phyloP scores from a whole-genome alignment of 2,888 invertebrate species.

The Drosophila nr. medialis region DNA sequence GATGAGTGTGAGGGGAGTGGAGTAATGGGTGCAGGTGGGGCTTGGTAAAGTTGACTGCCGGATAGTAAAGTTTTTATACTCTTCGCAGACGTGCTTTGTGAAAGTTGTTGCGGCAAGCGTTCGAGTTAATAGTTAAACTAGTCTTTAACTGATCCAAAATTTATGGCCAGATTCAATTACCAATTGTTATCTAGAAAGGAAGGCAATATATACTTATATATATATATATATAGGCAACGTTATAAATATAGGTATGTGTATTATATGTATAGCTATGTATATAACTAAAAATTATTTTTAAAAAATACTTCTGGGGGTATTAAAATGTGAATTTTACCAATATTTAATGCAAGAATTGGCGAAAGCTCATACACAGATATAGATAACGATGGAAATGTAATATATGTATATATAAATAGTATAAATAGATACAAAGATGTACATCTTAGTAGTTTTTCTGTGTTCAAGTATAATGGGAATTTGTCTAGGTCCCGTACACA shows the following conservation, averaged over 20 bases:
- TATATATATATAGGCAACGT: not conserved
- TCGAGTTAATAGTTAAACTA: conserved; percentile 3
- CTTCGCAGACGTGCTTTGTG: conserved; percentile 23
- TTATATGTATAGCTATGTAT: no score
- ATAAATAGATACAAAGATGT: not conserved
- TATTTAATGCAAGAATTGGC: no score
- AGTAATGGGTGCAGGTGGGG: not conserved
- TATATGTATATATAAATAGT: no score
- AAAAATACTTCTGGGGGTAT: no score
- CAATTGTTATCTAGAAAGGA: not conserved
- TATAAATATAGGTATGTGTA: not conserved
- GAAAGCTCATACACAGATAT: no score
- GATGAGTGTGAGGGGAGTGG: not conserved
- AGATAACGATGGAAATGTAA: no score
- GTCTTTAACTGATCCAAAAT: conserved; percentile 2
- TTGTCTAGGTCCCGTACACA: no score
- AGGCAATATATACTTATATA: not conserved
- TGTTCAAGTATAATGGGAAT: not conserved
- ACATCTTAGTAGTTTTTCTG: not conserved
- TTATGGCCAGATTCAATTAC: conserved; percentile 14
- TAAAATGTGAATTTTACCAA: no score
- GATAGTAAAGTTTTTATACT: conserved; percentile 38
- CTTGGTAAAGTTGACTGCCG: conserved; percentile 35
- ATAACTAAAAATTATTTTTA: no score
- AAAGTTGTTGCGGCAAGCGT: conserved; percentile 11